These are phyloP conservation scores for Ceratina japonica DNA, from an alignment of 1,140 invertebrate genomes.

Conservation along the genomic window DNA sequence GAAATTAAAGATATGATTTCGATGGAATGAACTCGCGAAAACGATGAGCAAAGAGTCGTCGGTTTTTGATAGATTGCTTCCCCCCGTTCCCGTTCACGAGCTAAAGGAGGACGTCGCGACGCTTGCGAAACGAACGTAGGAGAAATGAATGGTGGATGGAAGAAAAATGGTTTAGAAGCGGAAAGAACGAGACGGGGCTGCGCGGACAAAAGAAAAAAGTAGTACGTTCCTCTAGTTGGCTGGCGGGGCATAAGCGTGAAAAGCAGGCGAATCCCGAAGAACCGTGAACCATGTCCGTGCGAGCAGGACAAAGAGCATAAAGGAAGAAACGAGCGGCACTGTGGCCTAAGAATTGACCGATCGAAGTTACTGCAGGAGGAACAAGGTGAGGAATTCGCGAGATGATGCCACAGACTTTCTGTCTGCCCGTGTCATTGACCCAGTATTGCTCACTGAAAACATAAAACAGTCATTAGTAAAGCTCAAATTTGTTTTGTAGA, in stretches of 20 bases:
- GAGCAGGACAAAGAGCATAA: constrained; percentile 40
- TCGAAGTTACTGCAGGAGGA: constrained; percentile 20
- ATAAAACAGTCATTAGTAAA: background rate
- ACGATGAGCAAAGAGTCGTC: background rate
- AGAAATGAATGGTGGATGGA: background rate
- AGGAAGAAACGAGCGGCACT: constrained; percentile 14
- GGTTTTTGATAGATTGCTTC: constrained; percentile 19
- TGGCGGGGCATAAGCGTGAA: constrained; percentile 32
- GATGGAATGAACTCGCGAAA: background rate
- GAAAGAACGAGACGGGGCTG: constrained; percentile 34
- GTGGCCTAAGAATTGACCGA: background rate
- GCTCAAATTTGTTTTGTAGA: no score
- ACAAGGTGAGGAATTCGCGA: constrained; percentile 40
- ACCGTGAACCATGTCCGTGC: constrained; percentile 26
- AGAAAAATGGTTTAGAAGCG: constrained; percentile 34
- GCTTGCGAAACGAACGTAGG: background rate
- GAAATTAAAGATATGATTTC: no score
- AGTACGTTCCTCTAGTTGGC: constrained; percentile 15
- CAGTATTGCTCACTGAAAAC: constrained; percentile 23
- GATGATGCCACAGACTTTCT: background rate
- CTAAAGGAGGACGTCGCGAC: no score
- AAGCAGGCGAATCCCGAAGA: constrained; percentile 22
- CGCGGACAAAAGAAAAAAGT: constrained; percentile 40
- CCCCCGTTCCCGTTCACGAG: background rate
- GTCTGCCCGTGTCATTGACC: background rate